Base-by-base conservation (phyloP, 1,140 invertebrate genomes). In the Dufourea novaeangliae region DNA sequence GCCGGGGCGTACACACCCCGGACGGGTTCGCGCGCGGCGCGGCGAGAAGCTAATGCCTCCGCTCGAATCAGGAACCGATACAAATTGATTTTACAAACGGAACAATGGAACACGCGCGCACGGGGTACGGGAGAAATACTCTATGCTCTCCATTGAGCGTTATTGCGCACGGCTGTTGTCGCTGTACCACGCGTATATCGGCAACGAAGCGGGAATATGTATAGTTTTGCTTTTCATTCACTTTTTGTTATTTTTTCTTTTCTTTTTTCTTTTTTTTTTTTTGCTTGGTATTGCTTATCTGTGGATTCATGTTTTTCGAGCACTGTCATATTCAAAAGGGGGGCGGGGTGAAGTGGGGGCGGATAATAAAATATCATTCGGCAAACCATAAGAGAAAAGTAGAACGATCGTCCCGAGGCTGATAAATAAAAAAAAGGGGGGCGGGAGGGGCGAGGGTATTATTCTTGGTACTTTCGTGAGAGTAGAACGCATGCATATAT, bases 71-170 rank as follows among this genome's bases (percentile, higher is more conserved):
- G 74, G 69, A 69, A 78, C 66, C 80, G 83, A 84, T 86, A 85
- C 80, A 86, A 87, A 87, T 87, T 83, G 83, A 86, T 87, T 86
- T 85, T 83, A 85, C 83, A 85, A 84, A 87, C 78, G 77, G 72
- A 72, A 85, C 77, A 86, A 86, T 84, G 79, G 46, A n/a, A 46
- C 4, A 17, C 12, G 8, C 46, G n/a, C 46, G 34, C 2, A 17
- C 8, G 11, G 14, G 4, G 27, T 6, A n/a, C n/a, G 12, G 52
- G 34, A 10, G 34, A 14, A 41, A 41, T 41, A 52, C 11, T 14
- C 11, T 14, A 46, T 34, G 39, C 41, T 22, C 70, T 20, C 46
- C 46, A 50, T 50, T 50, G 17, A 50, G 46, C 46, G 46, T 50
- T 50, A 50, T 50, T 14, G 41, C 41, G 12, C 12, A n/a, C 20